phyloP scores from a whole-genome alignment of 2,797 vertebrate genomes.

The Moxostoma hubbsi region DNA sequence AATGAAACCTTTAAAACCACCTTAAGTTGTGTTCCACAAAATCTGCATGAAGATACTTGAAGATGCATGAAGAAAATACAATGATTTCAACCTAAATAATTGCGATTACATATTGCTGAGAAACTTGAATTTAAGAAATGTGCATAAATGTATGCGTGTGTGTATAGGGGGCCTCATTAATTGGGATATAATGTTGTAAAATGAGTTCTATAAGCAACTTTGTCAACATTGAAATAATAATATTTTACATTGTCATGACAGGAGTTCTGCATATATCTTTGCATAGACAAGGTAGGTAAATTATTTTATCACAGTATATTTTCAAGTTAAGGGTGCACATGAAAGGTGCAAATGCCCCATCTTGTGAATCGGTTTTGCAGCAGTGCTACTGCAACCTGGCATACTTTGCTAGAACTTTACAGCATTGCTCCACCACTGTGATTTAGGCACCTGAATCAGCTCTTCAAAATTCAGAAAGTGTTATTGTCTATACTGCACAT shows the following conservation, averaged over 20 bases:
- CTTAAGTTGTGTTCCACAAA: no score
- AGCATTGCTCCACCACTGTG: no score
- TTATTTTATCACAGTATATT: neutral
- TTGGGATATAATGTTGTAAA: neutral
- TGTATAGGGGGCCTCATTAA: neutral
- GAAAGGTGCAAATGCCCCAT: no score
- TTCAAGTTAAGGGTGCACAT: no score
- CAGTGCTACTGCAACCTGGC: no score
- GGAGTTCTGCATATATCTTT: neutral
- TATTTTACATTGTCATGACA: neutral
- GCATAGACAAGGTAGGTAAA: constrained; percentile 1
- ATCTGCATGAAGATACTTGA: no score
- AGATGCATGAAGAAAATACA: neutral
- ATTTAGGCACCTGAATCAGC: no score
- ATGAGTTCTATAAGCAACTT: neutral
- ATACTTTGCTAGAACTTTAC: no score
- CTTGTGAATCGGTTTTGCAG: no score
- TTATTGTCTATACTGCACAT: no score
- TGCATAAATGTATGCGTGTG: neutral
- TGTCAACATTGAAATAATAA: neutral
- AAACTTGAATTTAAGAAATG: neutral
- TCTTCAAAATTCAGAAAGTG: no score
- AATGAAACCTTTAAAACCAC: neutral
- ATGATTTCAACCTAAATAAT: neutral
- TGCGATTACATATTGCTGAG: neutral